Evolutionary conservation across 2,113 vertebrate genomes (phyloP), one percentile per base, ranked within the genome.

Genomic region (Sander vitreus): DNA sequence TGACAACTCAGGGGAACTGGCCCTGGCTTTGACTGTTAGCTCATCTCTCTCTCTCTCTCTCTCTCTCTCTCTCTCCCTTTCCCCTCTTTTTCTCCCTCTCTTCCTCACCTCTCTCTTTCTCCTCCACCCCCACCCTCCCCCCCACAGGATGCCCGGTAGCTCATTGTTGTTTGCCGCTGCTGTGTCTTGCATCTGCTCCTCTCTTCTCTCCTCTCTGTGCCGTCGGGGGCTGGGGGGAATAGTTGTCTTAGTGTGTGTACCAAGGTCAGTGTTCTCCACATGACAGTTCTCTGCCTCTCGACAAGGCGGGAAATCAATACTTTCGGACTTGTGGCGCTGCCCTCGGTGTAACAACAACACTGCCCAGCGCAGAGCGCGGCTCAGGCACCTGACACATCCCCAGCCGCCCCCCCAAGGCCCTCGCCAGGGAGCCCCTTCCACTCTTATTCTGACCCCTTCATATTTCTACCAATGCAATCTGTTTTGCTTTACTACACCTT

Each of bases 281-380:
- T 99, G 98, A 98, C 97, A 98, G 97, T 97, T 98, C 97, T 91
- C 96, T 97, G 97, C 96, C 96, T 98, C 96, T 93, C 95, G 96
- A 97, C 97, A 97, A 98, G 97, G 94, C 96, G 96, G 96, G 97
- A 98, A 95, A 99, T 99, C 98, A 97, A 99, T 99, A 98, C 96
- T 97, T 97, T 97, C 95, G 97, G 97, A 98, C 97, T 93, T 97
- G 97, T 97, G 97, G 97, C 96, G 96, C 96, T 97, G 97, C 97
- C 97, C 97, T 98, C 95, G 92, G 97, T 97, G 97, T 97, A 97
- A 97, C 97, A 97, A 97, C 97, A 97, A 97, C 89, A 96, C 96
- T 90, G 90, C 69, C 85, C 83, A 33, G 80, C 70, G 36, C 88
- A 80, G 85, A 84, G 89, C 66, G 48, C 81, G 51, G 86, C 95